These are phyloP conservation scores for Schizotus pectinicornis DNA, from an alignment of 2,888 invertebrate genomes.

Conservation along the genomic window DNA sequence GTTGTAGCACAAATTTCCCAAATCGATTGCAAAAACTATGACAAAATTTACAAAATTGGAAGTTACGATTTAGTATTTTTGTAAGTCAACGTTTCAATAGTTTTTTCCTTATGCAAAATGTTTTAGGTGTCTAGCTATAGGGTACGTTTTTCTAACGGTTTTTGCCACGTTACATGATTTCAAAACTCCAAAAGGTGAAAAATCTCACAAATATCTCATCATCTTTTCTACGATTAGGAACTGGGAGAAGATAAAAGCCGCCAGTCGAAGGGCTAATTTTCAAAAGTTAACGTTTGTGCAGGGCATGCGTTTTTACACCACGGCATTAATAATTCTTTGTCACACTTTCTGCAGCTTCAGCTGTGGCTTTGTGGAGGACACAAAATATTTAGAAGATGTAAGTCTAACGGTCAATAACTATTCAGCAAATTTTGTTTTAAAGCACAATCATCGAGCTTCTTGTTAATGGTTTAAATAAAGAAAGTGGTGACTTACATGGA, in stretches of 20 bases:
- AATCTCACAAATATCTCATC: conserved; percentile 10
- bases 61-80: conserved; percentile 12
- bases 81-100: neutral
- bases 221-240: conserved; percentile 36
- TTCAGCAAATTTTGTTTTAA: conserved; percentile 9
- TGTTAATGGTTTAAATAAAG: no score
- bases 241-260: conserved; percentile 29
- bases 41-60: conserved; percentile 18
- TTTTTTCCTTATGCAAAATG: conserved; percentile 3
- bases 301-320: conserved; percentile 40
- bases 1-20: conserved; percentile 23
- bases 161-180: conserved; percentile 4
- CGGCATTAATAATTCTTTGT: conserved; percentile 37
- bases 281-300: conserved; percentile 39
- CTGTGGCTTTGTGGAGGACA: conserved; percentile 32
- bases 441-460: no score
- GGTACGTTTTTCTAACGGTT: neutral
- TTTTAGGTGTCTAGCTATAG: neutral
- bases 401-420: neutral
- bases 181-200: neutral
- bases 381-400: conserved; percentile 22
- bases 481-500: no score
- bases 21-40: conserved; percentile 28
- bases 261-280: conserved; percentile 28
- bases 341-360: conserved; percentile 37